Evolutionary conservation across 1,140 invertebrate genomes (phyloP), one percentile per base, ranked within the genome.

Genomic region (Drosophila malerkotliana): DNA sequence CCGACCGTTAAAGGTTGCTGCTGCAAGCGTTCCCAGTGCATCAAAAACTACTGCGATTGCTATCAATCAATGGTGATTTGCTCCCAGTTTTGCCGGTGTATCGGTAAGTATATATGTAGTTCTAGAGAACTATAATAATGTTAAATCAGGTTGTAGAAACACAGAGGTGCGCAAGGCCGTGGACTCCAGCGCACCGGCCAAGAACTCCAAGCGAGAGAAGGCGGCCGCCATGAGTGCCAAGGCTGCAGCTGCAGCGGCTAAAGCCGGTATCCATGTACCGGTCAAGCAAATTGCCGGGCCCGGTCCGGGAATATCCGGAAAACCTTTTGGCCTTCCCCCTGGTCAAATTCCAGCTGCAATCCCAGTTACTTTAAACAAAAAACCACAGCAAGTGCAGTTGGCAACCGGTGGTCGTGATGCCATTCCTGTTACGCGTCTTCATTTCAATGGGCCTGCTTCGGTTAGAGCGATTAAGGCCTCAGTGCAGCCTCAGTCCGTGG

Each of bases 31-130:
- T 89, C 83, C 14, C 79, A 83, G 15, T 88, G 83, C 64, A 88
- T 88, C 3, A 88, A 87, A 41, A 88, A 88, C 37, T 88, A 88
- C 45, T 88, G 83, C 64, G 83, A 88, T 39, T 88, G 83, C 64
- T 88, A 88, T 55, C 83, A 88, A n/a, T 88, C 83, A 4, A 83
- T 88, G 84, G 45, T 32, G 9, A 53, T 72, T 6, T 88, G 83
- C 28, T 52, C 79, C 7, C 54, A 67, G 6, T 61, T 62, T 8
- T 88, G 83, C 30, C 81, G 81, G 3, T 88, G 83, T 26, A 18
- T 79, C 34, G 84, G 83, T 88, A 63, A 64, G 76, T 57, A 1
- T 8, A 28, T 28, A 1, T 8, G 18, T 18, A 21, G 21, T 10
- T n/a, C 1, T 6, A 10, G 12, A 10, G n/a, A 18, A 28, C 26